Base-by-base conservation (phyloP, 2,113 vertebrate genomes). In the Nesoenas mayeri region DNA sequence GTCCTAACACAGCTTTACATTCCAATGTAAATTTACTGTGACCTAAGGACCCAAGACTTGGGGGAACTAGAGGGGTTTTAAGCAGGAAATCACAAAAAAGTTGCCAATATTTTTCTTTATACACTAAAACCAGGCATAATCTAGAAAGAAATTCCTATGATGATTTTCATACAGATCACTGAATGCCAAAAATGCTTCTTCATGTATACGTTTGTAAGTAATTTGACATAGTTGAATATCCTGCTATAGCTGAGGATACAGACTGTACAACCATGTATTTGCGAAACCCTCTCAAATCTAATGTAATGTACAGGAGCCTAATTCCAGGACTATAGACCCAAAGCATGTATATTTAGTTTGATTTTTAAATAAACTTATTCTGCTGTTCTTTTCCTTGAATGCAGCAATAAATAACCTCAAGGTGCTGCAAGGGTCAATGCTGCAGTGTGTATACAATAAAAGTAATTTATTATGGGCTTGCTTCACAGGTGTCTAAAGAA, bases 401-500 rank as follows among this genome's bases (percentile, higher is more conserved):
- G 36, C 48, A 87, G 62, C 50, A 86, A 88, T 83, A 95, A 95
- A 93, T 70, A 89, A 25, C 4, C 6, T 18, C 64, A 84, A 38
- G 40, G 57, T 85, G 75, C 44, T 3, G 38, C 66, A 91, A 90
- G 86, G 24, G 71, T 93, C 50, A 89, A 3, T 75, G 67, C 67
- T 81, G 56, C 91, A 91, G 51, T 38, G 17, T 79, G 15, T 79
- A 93, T 65, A 72, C 60, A 70, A 31, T 40, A 77, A 38, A 88
- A 69, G 71, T 86, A 93, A 97, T 97, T 95, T 95, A 95, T 97
- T 78, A 91, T 25, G 31, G 38, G n/a, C 79, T 81, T 62, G 54
- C 58, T 96, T 93, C 95, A 97, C 86, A 97, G 92, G 67, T 97
- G 88, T 95, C 88, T 91, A 10, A 44, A 89, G 79, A 93, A 89